Percentiles rank a stretch among this genome's conserved stretches.
phyloP scores from a whole-genome alignment of 2,888 invertebrate genomes.

The Acleris emargana region DNA sequence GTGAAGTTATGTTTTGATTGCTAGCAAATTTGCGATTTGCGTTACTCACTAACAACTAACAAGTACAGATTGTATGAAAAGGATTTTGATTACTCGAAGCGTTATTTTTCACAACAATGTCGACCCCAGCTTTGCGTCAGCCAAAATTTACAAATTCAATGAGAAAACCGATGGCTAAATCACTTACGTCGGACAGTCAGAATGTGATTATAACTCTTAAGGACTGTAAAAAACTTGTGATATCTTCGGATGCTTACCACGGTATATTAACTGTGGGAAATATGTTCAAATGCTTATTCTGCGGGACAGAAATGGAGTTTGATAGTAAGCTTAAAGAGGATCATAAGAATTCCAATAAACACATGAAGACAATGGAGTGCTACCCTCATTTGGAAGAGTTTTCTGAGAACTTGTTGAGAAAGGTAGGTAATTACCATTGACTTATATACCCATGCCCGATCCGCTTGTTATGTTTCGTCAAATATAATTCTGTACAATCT shows the following conservation, averaged over 20 bases:
- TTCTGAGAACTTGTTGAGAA: conserved; percentile 59
- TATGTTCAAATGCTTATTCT: conserved; percentile 60
- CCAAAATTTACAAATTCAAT: conserved; percentile 40
- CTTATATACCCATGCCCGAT: too few species aligned
- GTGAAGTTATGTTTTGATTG: neutral
- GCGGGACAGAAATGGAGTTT: conserved; percentile 50
- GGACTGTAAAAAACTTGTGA: conserved; percentile 56
- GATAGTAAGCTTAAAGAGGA: conserved; percentile 50
- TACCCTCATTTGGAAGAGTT: conserved; percentile 58
- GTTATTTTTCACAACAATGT: neutral
- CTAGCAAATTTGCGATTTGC: neutral
- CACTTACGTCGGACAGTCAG: conserved; percentile 35
- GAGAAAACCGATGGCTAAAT: conserved; percentile 11
- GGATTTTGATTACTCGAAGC: too few species aligned
- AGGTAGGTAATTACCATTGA: conserved; percentile 58
- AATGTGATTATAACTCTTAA: conserved; percentile 62
- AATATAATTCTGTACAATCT: too few species aligned
- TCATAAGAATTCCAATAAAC: conserved; percentile 52
- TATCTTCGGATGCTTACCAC: conserved; percentile 62
- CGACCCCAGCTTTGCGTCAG: conserved; percentile 43
- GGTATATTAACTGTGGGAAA: conserved; percentile 57
- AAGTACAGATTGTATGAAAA: too few species aligned
- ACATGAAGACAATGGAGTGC: conserved; percentile 48
- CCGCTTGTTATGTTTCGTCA: too few species aligned
- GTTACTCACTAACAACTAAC: neutral